These are phyloP conservation scores for Eudemis profundana DNA, from an alignment of 2,888 invertebrate genomes.

Conservation along the genomic window DNA sequence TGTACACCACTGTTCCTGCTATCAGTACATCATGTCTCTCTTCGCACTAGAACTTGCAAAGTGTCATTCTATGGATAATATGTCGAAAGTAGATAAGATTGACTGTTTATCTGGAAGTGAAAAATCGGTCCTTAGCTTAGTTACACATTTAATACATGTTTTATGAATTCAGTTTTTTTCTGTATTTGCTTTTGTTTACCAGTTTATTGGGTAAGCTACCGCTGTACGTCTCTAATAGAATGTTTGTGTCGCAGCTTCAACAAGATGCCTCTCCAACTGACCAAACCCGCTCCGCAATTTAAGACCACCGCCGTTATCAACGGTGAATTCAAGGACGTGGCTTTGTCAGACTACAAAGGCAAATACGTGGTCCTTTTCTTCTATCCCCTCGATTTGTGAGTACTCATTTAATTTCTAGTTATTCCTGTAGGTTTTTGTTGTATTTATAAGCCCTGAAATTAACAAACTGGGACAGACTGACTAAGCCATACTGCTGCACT, in stretches of 20 bases:
- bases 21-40: too few relatives aligned
- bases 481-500: too few relatives aligned
- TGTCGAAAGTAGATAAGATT: too few relatives aligned
- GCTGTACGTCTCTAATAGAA: neutral
- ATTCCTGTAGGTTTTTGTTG: neutral
- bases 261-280: constrained; percentile 86
- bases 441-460: neutral
- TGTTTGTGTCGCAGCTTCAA: constrained; percentile 69
- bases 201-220: neutral
- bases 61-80: too few relatives aligned
- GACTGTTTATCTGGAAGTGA: too few relatives aligned
- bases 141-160: too few relatives aligned
- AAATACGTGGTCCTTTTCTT: constrained; percentile 97
- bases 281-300: constrained; percentile 92
- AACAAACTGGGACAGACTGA: neutral
- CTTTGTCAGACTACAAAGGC: constrained; percentile 91
- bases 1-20: too few relatives aligned
- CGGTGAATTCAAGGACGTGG: constrained; percentile 93
- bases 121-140: too few relatives aligned
- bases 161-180: too few relatives aligned
- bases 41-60: too few relatives aligned
- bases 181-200: too few relatives aligned
- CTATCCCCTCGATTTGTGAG: constrained; percentile 96
- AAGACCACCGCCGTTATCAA: constrained; percentile 92
- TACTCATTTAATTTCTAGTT: constrained; percentile 51